phyloP scores from a whole-genome alignment of 2,797 vertebrate species.

The Xenentodon cancila region DNA sequence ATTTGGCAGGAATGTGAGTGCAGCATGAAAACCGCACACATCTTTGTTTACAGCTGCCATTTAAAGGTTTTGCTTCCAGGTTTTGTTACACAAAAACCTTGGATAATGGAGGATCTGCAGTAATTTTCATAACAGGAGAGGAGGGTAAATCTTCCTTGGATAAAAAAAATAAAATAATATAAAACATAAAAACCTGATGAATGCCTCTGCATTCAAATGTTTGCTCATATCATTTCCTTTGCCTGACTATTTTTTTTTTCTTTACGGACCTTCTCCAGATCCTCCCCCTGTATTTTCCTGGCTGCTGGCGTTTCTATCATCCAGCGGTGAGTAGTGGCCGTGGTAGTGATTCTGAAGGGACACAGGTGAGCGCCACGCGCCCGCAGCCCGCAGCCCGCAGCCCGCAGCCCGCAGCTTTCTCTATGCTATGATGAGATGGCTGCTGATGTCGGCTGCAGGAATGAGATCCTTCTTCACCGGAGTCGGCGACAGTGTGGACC shows the following conservation, averaged over 20 bases:
- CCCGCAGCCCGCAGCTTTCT: slow-evolving; percentile 17
- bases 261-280: slow-evolving; percentile 31
- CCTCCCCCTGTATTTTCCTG: slow-evolving; percentile 41
- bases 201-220: slow-evolving; percentile 39
- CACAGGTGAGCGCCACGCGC: slow-evolving; percentile 48
- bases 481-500: slow-evolving; percentile 74
- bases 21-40: slow-evolving; percentile 12
- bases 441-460: slow-evolving; percentile 90
- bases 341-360: slow-evolving; percentile 50
- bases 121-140: slow-evolving; percentile 37
- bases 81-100: slow-evolving; percentile 28
- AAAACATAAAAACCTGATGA: too few relatives aligned
- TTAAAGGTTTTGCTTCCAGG: slow-evolving; percentile 23
- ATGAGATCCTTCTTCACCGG: slow-evolving; percentile 89
- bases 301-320: slow-evolving; percentile 23
- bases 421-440: slow-evolving; percentile 92
- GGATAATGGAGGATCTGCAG: slow-evolving; percentile 24
- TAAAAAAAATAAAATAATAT: not conserved
- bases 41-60: slow-evolving; percentile 52
- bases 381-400: too few relatives aligned
- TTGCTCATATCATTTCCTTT: slow-evolving; percentile 37
- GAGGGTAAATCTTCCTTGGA: slow-evolving; percentile 11
- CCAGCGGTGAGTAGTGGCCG: slow-evolving; percentile 55
- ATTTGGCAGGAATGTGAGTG: slow-evolving; percentile 29
- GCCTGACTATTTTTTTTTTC: slow-evolving; percentile 21